Conservation (phyloP, 2,888 invertebrate genomes). For the Lasioglossum oenotherae region DNA sequence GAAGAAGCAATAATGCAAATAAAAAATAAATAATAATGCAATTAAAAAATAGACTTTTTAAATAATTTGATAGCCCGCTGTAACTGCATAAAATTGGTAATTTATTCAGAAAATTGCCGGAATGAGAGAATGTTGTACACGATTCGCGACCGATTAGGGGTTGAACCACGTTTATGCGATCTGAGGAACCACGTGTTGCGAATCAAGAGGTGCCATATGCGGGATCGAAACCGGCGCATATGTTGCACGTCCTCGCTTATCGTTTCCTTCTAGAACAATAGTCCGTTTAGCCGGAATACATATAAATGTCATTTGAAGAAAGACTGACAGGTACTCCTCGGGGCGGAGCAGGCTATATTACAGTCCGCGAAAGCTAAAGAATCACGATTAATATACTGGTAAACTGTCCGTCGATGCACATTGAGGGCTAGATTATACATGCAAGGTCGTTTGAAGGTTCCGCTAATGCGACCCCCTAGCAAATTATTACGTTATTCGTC, state of each 20-base stretch:
- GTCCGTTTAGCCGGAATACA: neutral
- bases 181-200: neutral
- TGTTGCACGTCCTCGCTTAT: neutral
- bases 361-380: neutral
- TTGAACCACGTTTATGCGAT: neutral
- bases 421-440: neutral
- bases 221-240: neutral
- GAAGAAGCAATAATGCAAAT: too few species aligned
- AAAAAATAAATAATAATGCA: too few species aligned
- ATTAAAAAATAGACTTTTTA: too few species aligned
- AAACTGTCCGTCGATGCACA: conserved; percentile 2
- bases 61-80: too few species aligned
- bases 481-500: neutral
- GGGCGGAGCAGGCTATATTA: neutral
- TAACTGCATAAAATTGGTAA: too few species aligned
- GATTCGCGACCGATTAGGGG: too few species aligned
- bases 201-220: neutral
- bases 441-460: conserved; percentile 2
- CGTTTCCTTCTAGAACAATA: neutral
- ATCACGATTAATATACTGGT: conserved; percentile 1
- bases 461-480: neutral
- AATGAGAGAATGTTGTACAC: too few species aligned
- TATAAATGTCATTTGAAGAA: neutral
- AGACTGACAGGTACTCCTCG: neutral
- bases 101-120: too few species aligned